Conservation (phyloP, 1,140 invertebrate species). For the Potamilus streckersoni region DNA sequence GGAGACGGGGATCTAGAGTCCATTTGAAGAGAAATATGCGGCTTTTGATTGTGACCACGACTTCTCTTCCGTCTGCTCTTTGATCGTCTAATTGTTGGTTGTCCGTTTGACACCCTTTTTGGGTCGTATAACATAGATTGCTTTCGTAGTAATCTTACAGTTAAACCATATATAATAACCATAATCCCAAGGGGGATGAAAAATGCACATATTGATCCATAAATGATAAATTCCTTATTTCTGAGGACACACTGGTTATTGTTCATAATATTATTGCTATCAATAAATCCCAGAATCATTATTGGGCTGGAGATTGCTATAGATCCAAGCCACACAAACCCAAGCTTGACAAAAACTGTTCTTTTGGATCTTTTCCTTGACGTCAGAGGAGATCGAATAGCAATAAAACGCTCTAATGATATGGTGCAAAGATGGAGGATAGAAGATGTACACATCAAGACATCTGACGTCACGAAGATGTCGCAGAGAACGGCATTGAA, state of each 20-base stretch:
- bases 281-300: conserved; percentile 82
- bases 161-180: conserved; percentile 90
- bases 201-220: conserved; percentile 91
- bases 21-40: background rate
- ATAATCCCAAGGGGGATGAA: conserved; percentile 94
- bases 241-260: conserved; percentile 75
- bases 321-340: conserved; percentile 87
- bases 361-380: conserved; percentile 78
- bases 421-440: conserved; percentile 76
- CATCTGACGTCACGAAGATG: conserved; percentile 92
- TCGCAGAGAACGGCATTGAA: conserved; percentile 89
- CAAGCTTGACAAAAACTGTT: conserved; percentile 84
- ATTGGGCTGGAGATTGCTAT: conserved; percentile 88
- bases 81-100: conserved; percentile 34
- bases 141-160: conserved; percentile 73
- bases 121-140: conserved; percentile 33
- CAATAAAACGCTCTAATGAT: conserved; percentile 76
- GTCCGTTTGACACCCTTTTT: conserved; percentile 11
- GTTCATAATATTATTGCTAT: conserved; percentile 65
- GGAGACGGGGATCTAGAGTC: conserved; percentile 17
- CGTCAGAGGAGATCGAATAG: conserved; percentile 88
- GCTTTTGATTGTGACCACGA: background rate
- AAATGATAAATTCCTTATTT: conserved; percentile 78
- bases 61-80: conserved; percentile 4
- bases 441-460: conserved; percentile 89